Percentiles rank a stretch among this genome's conserved stretches.
These are phyloP conservation scores for Fissipunctia ypsillon DNA, from an alignment of 2,888 invertebrate genomes.

Conservation along the genomic window DNA sequence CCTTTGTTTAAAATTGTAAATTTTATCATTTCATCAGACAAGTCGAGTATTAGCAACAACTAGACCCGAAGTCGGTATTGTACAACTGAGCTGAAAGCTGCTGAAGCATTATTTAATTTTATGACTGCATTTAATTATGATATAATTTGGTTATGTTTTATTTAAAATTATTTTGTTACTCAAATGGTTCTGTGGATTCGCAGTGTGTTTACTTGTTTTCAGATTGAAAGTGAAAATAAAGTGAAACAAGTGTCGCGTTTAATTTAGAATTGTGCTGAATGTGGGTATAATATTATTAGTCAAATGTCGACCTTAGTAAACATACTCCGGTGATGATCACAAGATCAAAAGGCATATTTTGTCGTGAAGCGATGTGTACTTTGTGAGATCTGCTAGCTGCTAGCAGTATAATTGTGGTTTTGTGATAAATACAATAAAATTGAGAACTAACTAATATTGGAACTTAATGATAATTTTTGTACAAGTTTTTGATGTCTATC, in stretches of 20 bases:
- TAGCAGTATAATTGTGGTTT: constrained; percentile 89
- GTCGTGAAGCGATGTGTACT: constrained; percentile 78
- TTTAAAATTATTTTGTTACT: constrained; percentile 81
- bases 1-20: constrained; percentile 50
- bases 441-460: constrained; percentile 83
- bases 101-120: constrained; percentile 84
- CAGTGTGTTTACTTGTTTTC: constrained; percentile 69
- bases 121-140: constrained; percentile 80
- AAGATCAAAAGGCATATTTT: constrained; percentile 77
- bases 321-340: constrained; percentile 78
- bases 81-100: constrained; percentile 83
- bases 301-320: constrained; percentile 35
- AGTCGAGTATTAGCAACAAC: constrained; percentile 54
- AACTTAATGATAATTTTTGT: constrained; percentile 85
- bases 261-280: constrained; percentile 30
- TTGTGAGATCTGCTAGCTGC: constrained; percentile 88
- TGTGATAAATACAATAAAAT: constrained; percentile 90
- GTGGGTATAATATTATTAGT: constrained; percentile 18
- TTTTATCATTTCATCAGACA: constrained; percentile 38
- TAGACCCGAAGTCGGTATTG: constrained; percentile 69
- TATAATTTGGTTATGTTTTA: constrained; percentile 81
- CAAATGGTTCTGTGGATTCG: constrained; percentile 75
- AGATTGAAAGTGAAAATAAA: constrained; percentile 32
- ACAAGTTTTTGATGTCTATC: constrained; percentile 82
- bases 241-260: constrained; percentile 11